Evolutionary conservation across 2,888 invertebrate genomes (phyloP).

Genomic region (Rhorus exstirpatorius): DNA sequence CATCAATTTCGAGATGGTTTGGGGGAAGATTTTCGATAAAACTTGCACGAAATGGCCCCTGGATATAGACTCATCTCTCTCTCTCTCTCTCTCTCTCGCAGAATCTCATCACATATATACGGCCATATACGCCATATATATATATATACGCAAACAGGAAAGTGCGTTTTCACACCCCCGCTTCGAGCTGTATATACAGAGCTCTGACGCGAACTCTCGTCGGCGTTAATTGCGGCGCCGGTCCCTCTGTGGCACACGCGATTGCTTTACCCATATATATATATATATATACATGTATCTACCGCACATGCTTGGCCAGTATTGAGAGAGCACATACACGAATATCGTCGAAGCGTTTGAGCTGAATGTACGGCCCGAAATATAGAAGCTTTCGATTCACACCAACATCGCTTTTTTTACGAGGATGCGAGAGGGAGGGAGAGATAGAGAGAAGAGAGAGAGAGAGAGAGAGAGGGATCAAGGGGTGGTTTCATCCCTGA

Average conservation of each 20-base stretch:
- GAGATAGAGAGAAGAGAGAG: conserved; percentile 1
- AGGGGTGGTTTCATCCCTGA: conserved; percentile 8
- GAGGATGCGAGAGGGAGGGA: conserved; percentile 4
- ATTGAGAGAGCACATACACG: conserved; percentile 6
- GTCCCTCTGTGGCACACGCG: conserved; percentile 54
- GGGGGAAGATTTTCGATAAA: too few species aligned
- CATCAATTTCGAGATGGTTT: too few species aligned
- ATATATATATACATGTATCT: not conserved
- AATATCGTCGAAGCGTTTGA: conserved; percentile 2
- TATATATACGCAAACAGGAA: conserved; percentile 37
- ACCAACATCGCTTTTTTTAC: conserved; percentile 9
- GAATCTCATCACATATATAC: conserved; percentile 4
- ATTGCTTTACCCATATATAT: conserved; percentile 34
- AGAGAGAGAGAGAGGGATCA: not conserved
- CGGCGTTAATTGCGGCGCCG: conserved; percentile 70
- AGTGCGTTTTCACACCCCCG: conserved; percentile 67
- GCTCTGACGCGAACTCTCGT: conserved; percentile 55
- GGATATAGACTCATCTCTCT: not conserved
- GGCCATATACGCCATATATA: not conserved
- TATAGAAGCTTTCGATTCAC: conserved; percentile 18
- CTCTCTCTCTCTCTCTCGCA: too few species aligned
- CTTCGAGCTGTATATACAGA: conserved; percentile 4
- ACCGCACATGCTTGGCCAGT: not conserved
- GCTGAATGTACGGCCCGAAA: not conserved
- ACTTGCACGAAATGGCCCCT: not conserved